phyloP scores from a whole-genome alignment of 2,888 invertebrate species.

The Thecocarcelia acutangulata region DNA sequence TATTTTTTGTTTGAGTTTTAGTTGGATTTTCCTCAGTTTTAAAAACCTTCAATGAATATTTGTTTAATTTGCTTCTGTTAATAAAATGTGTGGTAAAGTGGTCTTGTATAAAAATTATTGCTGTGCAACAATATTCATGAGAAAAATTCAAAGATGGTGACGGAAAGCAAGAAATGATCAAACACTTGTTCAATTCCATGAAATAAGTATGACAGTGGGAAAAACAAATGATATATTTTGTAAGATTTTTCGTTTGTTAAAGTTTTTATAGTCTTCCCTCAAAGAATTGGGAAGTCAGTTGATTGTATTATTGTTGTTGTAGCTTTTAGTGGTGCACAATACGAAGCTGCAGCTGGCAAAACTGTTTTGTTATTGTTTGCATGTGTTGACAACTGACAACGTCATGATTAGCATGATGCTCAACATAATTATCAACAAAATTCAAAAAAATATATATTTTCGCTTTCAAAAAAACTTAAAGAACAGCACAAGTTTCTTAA shows the following conservation, averaged over 20 bases:
- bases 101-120: constrained; percentile 27
- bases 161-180: constrained; percentile 29
- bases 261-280: not conserved
- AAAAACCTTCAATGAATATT: not conserved
- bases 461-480: constrained; percentile 6
- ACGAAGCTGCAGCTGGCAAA: constrained; percentile 2
- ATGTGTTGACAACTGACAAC: constrained; percentile 56
- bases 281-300: not conserved
- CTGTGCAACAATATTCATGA: not conserved
- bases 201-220: constrained; percentile 5
- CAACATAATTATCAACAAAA: constrained; percentile 38
- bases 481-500: constrained; percentile 32
- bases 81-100: constrained; percentile 35
- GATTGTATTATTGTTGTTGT: not conserved
- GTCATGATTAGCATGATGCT: constrained; percentile 30
- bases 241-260: not conserved
- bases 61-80: constrained; percentile 5
- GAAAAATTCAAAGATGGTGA: constrained; percentile 13
- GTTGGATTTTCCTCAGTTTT: not conserved
- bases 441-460: constrained; percentile 25
- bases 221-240: not conserved
- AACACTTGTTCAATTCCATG: constrained; percentile 45
- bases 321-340: not conserved
- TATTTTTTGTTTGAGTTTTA: constrained; percentile 31
- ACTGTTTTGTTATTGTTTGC: constrained; percentile 17